phyloP scores from a whole-genome alignment of 2,113 vertebrate species.

The Salvelinus alpinus region DNA sequence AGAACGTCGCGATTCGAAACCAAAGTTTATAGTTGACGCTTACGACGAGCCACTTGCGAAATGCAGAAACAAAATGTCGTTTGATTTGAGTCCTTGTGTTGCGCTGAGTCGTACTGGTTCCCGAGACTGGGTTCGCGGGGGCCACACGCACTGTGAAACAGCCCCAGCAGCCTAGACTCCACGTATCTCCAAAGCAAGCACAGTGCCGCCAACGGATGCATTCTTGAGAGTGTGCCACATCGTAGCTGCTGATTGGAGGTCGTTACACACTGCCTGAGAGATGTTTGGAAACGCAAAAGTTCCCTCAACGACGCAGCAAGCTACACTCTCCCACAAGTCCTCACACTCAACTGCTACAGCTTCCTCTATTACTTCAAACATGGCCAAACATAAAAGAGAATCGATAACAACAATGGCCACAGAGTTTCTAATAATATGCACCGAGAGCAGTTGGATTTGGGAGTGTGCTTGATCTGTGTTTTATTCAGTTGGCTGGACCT shows the following conservation, averaged over 20 bases:
- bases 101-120: constrained; percentile 12
- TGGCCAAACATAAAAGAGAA: constrained; percentile 36
- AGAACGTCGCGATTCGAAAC: no score
- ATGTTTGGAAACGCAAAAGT: constrained; percentile 32
- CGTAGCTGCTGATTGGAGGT: constrained; percentile 54
- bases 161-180: constrained; percentile 18
- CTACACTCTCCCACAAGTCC: not conserved
- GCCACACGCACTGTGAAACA: constrained; percentile 29
- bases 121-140: constrained; percentile 17
- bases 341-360: constrained; percentile 20
- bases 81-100: constrained; percentile 2
- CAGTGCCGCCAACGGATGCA: constrained; percentile 43
- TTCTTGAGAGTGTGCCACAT: constrained; percentile 62
- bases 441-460: constrained; percentile 44
- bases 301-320: constrained; percentile 10
- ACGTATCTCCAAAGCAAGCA: constrained; percentile 54
- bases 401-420: constrained; percentile 28
- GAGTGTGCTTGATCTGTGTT: constrained; percentile 63
- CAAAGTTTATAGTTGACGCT: no score
- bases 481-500: constrained; percentile 59
- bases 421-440: constrained; percentile 44
- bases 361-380: constrained; percentile 17
- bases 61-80: no score
- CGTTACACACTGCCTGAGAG: constrained; percentile 28
- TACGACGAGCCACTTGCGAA: no score